phyloP scores from a whole-genome alignment of 37 sponge, comb jelly and placozoan genomes.

The Haliclona indistincta region DNA sequence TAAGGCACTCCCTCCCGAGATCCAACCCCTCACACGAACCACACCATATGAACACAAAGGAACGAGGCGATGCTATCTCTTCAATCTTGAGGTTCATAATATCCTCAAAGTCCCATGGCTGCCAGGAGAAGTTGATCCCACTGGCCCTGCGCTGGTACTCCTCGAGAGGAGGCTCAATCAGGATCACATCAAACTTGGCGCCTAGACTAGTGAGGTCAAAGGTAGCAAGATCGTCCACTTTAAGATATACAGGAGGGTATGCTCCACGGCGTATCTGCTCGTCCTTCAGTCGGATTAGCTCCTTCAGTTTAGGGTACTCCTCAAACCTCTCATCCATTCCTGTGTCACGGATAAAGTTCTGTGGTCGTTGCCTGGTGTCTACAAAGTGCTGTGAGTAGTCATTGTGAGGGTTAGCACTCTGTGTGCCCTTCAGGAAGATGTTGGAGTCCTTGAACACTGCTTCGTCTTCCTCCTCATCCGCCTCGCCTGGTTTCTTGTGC shows the following conservation, averaged over 20 bases:
- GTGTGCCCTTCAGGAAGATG: slow-evolving; percentile 82
- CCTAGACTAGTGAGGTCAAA: slow-evolving; percentile 64
- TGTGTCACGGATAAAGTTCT: slow-evolving; percentile 94
- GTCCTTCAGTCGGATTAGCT: slow-evolving; percentile 91
- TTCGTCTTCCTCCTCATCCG: slow-evolving; percentile 9
- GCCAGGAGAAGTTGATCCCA: slow-evolving; percentile 68
- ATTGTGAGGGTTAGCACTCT: slow-evolving; percentile 96
- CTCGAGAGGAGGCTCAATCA: slow-evolving; percentile 92
- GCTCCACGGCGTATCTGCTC: slow-evolving; percentile 58
- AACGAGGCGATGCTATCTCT: slow-evolving; percentile 69
- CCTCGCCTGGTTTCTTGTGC: background rate
- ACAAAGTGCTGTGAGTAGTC: slow-evolving; percentile 97
- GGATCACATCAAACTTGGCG: slow-evolving; percentile 89
- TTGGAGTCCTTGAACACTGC: slow-evolving; percentile 60
- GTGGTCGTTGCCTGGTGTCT: slow-evolving; percentile 91
- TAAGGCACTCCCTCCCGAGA: slow-evolving; percentile 83
- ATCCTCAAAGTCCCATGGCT: slow-evolving; percentile 93
- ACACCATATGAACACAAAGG: slow-evolving; percentile 96
- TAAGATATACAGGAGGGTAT: slow-evolving; percentile 67
- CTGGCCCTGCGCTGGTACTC: slow-evolving; percentile 87
- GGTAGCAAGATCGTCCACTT: slow-evolving; percentile 57
- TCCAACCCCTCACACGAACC: slow-evolving; percentile 91
- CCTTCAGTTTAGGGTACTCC: slow-evolving; percentile 96
- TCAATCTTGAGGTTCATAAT: slow-evolving; percentile 83
- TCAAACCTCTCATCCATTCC: slow-evolving; percentile 86